Evolutionary conservation across 2,888 invertebrate genomes (phyloP), one percentile per base, ranked within the genome.

Genomic region (Marronus borbonicus): DNA sequence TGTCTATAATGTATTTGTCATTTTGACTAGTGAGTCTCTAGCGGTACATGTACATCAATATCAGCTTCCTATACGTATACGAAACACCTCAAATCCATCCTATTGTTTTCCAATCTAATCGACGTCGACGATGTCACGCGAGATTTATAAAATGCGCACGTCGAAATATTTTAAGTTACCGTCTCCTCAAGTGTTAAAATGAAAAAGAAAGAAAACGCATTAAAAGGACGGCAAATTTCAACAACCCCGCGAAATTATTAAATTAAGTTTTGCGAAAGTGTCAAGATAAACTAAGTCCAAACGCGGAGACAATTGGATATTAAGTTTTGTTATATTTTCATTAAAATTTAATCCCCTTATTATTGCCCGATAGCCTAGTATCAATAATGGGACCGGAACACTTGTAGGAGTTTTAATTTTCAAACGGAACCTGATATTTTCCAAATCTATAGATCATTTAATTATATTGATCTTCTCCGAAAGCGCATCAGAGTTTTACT

Each of bases 281-380:
- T 70, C 55, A 70, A 70, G 70, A 70, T 70, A 70, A 55, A 70
- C 70, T 49, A 24, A 68, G 68, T 44, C 68, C 31, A 36, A 36
- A 64, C 64, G 52, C 60, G 44, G 39, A 55, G 70, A 58, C 70
- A 70, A 70, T 70, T 70, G 70, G 70, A 70, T 70, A 70, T 68
- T 76, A 83, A 84, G 81, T 84, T 85, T 81, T 84, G 84, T 85
- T 84, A 84, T 83, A 84, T 83, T 85, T 85, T 84, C 83, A 85
- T 85, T 84, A 85, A 84, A 85, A 83, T 84, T 83, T 85, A 85
- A 85, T 85, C 84, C 84, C 82, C 82, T 83, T 84, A 82, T 84
- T 84, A 84, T 83, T 83, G 80, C 79, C 20, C 79, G 79, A 74
- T 80, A 78, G 80, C 76, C 81, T 79, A 78, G 55, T 80, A 81